Evolutionary conservation across 2,113 vertebrate species (phyloP).

Genomic region (Oxyura jamaicensis): DNA sequence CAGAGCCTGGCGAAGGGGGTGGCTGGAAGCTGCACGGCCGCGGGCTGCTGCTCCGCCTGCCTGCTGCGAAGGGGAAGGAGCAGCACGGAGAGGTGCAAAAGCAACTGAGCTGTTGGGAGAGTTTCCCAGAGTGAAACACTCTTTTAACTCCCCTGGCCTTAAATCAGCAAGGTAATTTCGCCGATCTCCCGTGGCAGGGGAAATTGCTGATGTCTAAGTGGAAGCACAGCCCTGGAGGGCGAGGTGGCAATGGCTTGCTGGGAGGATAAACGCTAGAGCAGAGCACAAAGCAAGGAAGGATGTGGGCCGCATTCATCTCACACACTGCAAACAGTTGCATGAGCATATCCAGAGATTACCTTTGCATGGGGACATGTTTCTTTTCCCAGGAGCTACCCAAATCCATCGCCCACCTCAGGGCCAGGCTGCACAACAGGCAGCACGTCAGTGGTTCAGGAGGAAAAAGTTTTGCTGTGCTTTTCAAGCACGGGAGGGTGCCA

Average conservation of each 20-base stretch:
- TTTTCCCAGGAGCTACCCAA: not conserved
- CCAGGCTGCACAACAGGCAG: not conserved
- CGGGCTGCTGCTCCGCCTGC: not conserved
- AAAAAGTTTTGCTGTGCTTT: not conserved
- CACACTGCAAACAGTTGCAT: not conserved
- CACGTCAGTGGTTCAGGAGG: not conserved
- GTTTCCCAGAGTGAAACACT: not conserved
- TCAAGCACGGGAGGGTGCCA: not conserved
- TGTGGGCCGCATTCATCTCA: not conserved
- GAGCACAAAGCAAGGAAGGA: not conserved
- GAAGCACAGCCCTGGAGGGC: not conserved
- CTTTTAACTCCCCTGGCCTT: not conserved
- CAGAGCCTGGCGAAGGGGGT: not conserved
- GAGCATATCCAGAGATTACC: not conserved
- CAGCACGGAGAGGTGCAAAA: not conserved
- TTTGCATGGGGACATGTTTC: not conserved
- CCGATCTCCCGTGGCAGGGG: not conserved
- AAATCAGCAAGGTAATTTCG: slow-evolving; percentile 22
- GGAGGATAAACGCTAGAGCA: slow-evolving; percentile 17
- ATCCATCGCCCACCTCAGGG: not conserved
- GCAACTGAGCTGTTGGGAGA: not conserved
- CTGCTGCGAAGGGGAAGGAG: not conserved
- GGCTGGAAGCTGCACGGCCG: not conserved
- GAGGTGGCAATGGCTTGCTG: not conserved
- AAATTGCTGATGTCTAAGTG: slow-evolving; percentile 13